These are phyloP conservation scores for Rutilus rutilus DNA, from an alignment of 2,113 vertebrate species.

Conservation along the genomic window DNA sequence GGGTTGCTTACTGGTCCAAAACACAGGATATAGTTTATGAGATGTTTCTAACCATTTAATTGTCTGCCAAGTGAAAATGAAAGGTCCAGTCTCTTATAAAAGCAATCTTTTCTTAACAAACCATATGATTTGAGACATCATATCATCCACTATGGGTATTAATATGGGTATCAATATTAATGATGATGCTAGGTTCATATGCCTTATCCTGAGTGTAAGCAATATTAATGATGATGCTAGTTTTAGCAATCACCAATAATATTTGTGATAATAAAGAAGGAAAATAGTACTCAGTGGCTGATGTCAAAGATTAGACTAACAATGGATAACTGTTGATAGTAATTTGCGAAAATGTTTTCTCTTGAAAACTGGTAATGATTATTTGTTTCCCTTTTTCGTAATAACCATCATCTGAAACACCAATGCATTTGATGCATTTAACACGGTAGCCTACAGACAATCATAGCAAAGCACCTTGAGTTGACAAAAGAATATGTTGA, in stretches of 20 bases:
- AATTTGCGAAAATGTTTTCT: slow-evolving; percentile 17
- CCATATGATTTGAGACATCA: neutral
- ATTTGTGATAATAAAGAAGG: neutral
- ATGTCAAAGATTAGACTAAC: neutral
- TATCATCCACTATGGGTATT: neutral
- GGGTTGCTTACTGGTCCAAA: neutral
- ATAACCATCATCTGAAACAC: slow-evolving; percentile 4
- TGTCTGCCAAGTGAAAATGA: neutral
- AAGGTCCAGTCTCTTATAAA: neutral
- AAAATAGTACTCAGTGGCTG: neutral
- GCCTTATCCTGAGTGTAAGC: neutral
- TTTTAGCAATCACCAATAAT: neutral
- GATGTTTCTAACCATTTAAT: neutral
- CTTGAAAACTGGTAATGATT: slow-evolving; percentile 20
- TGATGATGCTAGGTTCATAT: neutral
- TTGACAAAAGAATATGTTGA: slow-evolving; percentile 51
- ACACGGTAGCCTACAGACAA: slow-evolving; percentile 21
- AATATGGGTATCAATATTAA: too few relatives aligned
- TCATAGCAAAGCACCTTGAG: slow-evolving; percentile 32
- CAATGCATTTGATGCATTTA: slow-evolving; percentile 30
- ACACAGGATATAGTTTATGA: neutral
- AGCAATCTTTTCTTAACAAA: neutral
- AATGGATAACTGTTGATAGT: neutral
- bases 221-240: neutral
- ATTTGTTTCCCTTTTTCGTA: neutral